Base-by-base conservation (phyloP, 2,113 vertebrate species). In the Halichoerus grypus region DNA sequence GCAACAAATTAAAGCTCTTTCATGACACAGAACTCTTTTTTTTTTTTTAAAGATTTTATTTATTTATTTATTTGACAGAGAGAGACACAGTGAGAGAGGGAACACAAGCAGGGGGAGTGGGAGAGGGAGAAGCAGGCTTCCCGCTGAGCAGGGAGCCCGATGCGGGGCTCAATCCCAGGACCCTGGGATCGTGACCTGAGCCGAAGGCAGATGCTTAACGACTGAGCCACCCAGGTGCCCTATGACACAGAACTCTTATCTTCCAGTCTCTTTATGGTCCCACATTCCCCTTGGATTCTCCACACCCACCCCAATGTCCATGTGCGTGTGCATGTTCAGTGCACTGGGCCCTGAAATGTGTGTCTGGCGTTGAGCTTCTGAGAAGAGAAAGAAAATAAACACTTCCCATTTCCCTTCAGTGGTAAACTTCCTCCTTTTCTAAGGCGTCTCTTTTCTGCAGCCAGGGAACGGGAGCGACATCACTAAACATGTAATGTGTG, bases 371-470 rank as follows among this genome's bases (percentile, higher is more conserved):
- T 15, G 39, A 96, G 51, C 46, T 74, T 83, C 65, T 53, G 31
- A 65, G 3, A 18, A 93, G n/a, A 88, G 39, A 39, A n/a, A 83
- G 21, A 71, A 92, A 91, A 90, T 49, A 92, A 83, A 94, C 15
- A 93, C 15, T 86, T 31, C 55, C 33, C 57, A 61, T 74, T 63
- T 90, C 57, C 49, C 31, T 80, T 86, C 33, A 14, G 1, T 33
- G 42, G 61, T 42, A 24, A 88, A 97, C 49, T 61, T 72, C 72
- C 81, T 71, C 36, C 26, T 80, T 59, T 93, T 72, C 53, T 42
- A 71, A 53, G 76, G 26, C 26, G 0, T 55, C 57, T 92, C n/a
- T 94, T 72, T 65, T 83, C 67, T 92, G 82, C 69, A 89, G 14
- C 11, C n/a, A 1, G 28, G 71, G 69, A 59, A 65, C 4, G 19